These are phyloP conservation scores for Patella depressa DNA, from an alignment of 2,888 invertebrate species.

Conservation along the genomic window DNA sequence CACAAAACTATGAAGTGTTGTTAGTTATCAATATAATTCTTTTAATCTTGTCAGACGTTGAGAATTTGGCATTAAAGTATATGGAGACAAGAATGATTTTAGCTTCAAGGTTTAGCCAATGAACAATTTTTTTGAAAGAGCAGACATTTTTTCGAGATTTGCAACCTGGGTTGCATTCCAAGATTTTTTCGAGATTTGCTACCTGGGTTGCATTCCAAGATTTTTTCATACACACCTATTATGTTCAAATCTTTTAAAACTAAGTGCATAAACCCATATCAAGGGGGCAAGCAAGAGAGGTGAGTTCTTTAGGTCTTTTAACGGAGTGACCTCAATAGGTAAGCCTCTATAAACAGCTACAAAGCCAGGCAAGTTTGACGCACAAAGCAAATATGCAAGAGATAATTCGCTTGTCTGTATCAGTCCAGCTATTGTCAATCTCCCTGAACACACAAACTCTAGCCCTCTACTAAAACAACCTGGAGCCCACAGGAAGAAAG, in stretches of 20 bases:
- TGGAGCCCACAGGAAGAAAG: not conserved
- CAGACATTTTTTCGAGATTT: too few species aligned
- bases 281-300: conserved; percentile 11
- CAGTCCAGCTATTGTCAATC: conserved; percentile 7
- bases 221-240: not conserved
- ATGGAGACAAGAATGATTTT: too few species aligned
- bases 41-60: too few species aligned
- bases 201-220: too few species aligned
- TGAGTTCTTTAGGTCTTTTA: conserved; percentile 13
- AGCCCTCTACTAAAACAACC: conserved; percentile 18
- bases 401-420: conserved; percentile 30
- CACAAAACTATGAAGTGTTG: too few species aligned
- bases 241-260: too few species aligned
- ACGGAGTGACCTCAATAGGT: conserved; percentile 24
- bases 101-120: too few species aligned
- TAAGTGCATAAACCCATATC: not conserved
- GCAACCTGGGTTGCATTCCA: too few species aligned
- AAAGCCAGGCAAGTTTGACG: conserved; percentile 14
- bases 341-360: conserved; percentile 30
- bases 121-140: too few species aligned
- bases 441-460: not conserved
- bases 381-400: conserved; percentile 28
- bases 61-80: too few species aligned
- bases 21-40: too few species aligned
- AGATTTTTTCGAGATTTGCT: not conserved